Evolutionary conservation across 2,113 vertebrate species (phyloP).

Genomic region (Picathartes gymnocephalus): DNA sequence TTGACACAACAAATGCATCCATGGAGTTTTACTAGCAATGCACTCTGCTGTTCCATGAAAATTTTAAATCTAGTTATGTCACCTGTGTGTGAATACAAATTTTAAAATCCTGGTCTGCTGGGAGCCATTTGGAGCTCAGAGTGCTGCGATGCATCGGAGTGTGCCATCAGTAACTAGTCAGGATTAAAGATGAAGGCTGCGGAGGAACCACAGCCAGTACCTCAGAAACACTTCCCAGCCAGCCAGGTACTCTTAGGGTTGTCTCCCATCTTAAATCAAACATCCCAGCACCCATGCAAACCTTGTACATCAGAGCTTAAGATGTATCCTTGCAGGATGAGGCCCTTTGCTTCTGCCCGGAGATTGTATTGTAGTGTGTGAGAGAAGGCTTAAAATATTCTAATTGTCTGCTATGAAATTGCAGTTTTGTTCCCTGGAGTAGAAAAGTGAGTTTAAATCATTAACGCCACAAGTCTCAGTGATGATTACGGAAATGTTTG

Average conservation of each 20-base stretch:
- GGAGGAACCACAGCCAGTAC: background rate
- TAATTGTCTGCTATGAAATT: conserved; percentile 58
- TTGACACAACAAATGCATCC: background rate
- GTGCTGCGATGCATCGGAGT: background rate
- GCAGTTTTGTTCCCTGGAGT: conserved; percentile 57
- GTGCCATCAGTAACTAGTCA: background rate
- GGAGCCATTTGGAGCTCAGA: background rate
- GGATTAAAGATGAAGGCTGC: background rate
- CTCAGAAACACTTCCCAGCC: background rate
- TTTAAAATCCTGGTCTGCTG: background rate
- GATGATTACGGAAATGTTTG: conserved; percentile 70
- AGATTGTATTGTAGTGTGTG: background rate
- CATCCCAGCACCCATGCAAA: background rate
- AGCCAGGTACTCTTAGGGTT: background rate
- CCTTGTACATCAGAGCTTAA: background rate
- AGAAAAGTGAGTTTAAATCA: conserved; percentile 69
- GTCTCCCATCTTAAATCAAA: background rate
- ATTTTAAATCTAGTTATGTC: conserved; percentile 1
- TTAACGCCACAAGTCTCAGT: conserved; percentile 64
- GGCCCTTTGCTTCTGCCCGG: background rate
- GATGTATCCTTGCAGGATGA: background rate
- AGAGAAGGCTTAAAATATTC: conserved; percentile 31
- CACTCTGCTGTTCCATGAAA: background rate
- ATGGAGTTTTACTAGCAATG: background rate
- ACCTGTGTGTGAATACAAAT: background rate